Percentiles rank a stretch among this genome's conserved stretches.
These are phyloP conservation scores for Orthosia incerta DNA, from an alignment of 2,888 invertebrate genomes.

Conservation along the genomic window DNA sequence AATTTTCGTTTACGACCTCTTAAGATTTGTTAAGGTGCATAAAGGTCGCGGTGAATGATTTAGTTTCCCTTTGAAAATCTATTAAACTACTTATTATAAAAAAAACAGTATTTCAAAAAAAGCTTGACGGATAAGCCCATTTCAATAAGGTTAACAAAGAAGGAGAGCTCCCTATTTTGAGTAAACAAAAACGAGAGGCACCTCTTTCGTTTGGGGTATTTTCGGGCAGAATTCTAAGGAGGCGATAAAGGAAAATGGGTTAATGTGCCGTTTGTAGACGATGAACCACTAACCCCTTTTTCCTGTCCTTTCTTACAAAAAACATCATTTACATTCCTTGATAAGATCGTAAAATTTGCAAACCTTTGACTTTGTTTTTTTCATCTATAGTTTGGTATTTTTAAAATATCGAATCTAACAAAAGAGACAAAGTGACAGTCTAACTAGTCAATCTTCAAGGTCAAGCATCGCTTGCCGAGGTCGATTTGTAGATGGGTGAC, in stretches of 20 bases:
- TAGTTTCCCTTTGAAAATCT: background rate
- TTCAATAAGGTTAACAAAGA: slow-evolving; percentile 9
- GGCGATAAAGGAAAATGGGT: slow-evolving; percentile 49
- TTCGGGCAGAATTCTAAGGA: slow-evolving; percentile 35
- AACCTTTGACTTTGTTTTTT: slow-evolving; percentile 11
- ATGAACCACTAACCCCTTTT: slow-evolving; percentile 43
- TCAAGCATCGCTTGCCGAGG: too few species aligned
- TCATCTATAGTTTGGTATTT: background rate
- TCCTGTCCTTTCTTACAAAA: slow-evolving; percentile 32
- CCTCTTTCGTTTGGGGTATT: slow-evolving; percentile 31
- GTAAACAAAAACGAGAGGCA: slow-evolving; percentile 40
- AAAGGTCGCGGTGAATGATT: too few species aligned
- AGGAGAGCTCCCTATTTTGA: slow-evolving; percentile 2
- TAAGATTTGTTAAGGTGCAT: too few species aligned
- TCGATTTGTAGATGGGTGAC: too few species aligned
- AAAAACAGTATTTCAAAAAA: background rate
- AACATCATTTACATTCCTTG: slow-evolving; percentile 50
- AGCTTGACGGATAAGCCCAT: slow-evolving; percentile 18
- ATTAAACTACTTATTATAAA: background rate
- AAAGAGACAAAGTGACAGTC: background rate
- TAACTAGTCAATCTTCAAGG: background rate
- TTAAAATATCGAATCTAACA: background rate
- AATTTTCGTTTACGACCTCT: too few species aligned
- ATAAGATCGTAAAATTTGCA: slow-evolving; percentile 24
- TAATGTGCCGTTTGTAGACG: slow-evolving; percentile 50